Conservation (phyloP, 1,140 invertebrate genomes). For the Scaptomyza montana region DNA sequence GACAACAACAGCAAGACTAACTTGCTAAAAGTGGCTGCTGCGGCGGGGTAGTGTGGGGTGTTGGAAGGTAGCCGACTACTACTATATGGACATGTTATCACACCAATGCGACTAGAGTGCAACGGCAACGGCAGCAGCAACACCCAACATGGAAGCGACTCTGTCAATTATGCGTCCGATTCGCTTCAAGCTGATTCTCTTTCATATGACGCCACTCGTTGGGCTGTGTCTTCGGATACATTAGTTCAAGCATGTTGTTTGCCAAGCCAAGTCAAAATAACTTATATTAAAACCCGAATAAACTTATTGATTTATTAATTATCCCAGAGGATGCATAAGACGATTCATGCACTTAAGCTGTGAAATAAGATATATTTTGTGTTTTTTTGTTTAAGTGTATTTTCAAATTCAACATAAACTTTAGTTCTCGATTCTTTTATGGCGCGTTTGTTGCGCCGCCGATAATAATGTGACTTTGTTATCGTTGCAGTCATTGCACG, state of each 20-base stretch:
- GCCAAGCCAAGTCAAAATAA: not conserved
- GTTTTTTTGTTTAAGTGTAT: constrained; percentile 4
- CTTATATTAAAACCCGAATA: too few relatives aligned
- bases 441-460: constrained; percentile 33
- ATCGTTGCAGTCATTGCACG: constrained; percentile 43
- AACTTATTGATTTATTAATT: too few relatives aligned
- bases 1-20: constrained; percentile 38
- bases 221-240: not conserved
- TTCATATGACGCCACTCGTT: too few relatives aligned
- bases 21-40: not conserved
- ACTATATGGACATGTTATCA: constrained; percentile 52
- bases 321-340: too few relatives aligned
- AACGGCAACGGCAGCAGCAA: not conserved
- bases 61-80: not conserved
- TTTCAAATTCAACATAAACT: not conserved
- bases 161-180: constrained; percentile 47
- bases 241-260: not conserved
- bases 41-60: not conserved
- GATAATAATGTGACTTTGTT: constrained; percentile 50
- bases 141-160: constrained; percentile 35
- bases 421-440: constrained; percentile 6
- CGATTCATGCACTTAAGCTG: too few relatives aligned
- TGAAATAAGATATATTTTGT: too few relatives aligned
- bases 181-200: constrained; percentile 8
- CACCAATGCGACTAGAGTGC: constrained; percentile 28